Evolutionary conservation across 2,113 vertebrate genomes (phyloP).

Genomic region (Hiodon alosoides): DNA sequence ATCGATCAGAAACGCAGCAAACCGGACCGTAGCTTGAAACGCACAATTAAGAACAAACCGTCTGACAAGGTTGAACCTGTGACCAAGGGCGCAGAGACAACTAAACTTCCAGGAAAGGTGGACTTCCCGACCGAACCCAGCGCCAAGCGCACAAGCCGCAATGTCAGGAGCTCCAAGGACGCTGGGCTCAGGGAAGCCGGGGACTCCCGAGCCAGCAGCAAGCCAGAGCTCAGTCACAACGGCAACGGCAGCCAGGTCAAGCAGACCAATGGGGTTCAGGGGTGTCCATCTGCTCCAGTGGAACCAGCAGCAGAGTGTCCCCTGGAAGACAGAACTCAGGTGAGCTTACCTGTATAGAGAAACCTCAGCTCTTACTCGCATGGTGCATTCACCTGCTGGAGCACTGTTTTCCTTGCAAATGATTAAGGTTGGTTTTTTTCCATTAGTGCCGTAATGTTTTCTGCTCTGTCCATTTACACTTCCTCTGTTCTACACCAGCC

Average conservation of each 20-base stretch:
- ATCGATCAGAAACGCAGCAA: conserved; percentile 62
- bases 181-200: conserved; percentile 8
- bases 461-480: background rate
- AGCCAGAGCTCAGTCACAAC: background rate
- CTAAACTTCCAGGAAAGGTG: background rate
- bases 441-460: background rate
- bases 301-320: conserved; percentile 23
- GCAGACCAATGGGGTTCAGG: conserved; percentile 32
- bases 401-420: background rate
- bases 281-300: conserved; percentile 30
- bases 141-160: conserved; percentile 46
- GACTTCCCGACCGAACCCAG: conserved; percentile 58
- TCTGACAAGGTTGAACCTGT: conserved; percentile 45
- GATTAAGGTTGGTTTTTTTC: background rate
- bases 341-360: background rate
- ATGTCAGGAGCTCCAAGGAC: conserved; percentile 35
- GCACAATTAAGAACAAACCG: conserved; percentile 57
- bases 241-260: background rate
- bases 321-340: background rate
- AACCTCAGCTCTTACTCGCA: background rate
- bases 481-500: background rate
- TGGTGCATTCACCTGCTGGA: background rate
- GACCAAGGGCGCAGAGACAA: conserved; percentile 27
- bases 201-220: conserved; percentile 27
- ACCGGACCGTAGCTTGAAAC: conserved; percentile 72